Base-by-base conservation (phyloP, 2,113 vertebrate species). In the Lipophrys pholis region DNA sequence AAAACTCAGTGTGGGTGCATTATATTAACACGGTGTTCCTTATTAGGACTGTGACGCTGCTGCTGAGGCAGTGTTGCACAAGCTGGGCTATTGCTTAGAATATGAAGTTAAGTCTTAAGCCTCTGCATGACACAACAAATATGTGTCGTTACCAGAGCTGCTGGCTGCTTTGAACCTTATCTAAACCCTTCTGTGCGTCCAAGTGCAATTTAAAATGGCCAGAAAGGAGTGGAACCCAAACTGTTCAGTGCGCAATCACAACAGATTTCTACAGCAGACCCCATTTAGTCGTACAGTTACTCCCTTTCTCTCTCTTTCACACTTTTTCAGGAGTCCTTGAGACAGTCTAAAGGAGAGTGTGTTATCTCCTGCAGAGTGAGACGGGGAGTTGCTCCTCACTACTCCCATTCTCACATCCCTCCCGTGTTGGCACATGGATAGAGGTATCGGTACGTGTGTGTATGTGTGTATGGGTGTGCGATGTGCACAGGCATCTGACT, bases 61-160 rank as follows among this genome's bases (percentile, higher is more conserved):
- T 42, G 59, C 49, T 59, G 64, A 50, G 76, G 73, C 46, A 11
- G 45, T 36, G 52, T 70, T 69, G 61, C 56, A 71, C 74, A 73
- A 70, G 66, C 67, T 43, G 54, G 46, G 66, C 57, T 48, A 46
- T 40, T 82, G 59, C 78, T 62, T 70, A 11, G 59, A 87, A 84
- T 87, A 68, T 69, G 57, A 78, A 82, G 84, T 81, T 68, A 73
- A 69, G 67, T 78, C 67, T 71, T 83, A 80, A 83, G 70, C 81
- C 80, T 53, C 77, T 73, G 83, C 51, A 21, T 84, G 85, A 84
- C 78, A 85, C 81, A 77, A 78, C 80, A 84, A 82, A 85, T 82
- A 69, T 57, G 45, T 67, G 65, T 43, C 17, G 51, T 67, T 71
- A 61, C 54, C 14, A 41, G 46, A 67, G 78, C 12, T 21, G 73